Evolutionary conservation across 2,797 vertebrate species (phyloP).

Genomic region (Pseudomugil gertrudae): DNA sequence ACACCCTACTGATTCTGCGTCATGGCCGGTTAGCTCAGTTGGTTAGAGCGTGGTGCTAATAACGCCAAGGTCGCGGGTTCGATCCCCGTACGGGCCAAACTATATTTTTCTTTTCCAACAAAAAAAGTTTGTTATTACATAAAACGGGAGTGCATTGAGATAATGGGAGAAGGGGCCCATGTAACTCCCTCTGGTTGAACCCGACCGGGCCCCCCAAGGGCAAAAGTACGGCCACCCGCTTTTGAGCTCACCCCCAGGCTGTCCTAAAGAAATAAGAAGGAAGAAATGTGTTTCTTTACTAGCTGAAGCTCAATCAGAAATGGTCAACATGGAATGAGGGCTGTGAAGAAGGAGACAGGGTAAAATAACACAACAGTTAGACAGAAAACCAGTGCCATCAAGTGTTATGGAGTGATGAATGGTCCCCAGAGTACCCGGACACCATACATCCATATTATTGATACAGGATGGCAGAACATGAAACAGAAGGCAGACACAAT

Average conservation of each 20-base stretch:
- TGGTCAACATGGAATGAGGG: not conserved
- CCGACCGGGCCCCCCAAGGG: too few relatives aligned
- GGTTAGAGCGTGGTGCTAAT: conserved; percentile 84
- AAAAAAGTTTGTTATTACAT: too few relatives aligned
- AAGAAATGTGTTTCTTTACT: too few relatives aligned
- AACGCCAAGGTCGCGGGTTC: conserved; percentile 81
- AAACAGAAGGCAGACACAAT: not conserved
- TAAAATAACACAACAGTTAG: not conserved
- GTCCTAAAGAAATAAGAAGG: not conserved
- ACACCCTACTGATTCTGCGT: too few relatives aligned
- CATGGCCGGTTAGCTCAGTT: conserved; percentile 71
- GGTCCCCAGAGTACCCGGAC: too few relatives aligned
- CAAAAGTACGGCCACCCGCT: too few relatives aligned
- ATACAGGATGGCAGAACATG: not conserved
- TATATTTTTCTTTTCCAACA: accelerated
- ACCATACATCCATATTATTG: not conserved
- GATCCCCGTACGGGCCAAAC: conserved; percentile 77
- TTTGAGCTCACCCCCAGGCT: too few relatives aligned
- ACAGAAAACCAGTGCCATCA: not conserved
- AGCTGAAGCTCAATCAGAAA: not conserved
- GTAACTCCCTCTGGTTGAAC: too few relatives aligned
- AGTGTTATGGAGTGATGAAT: too few relatives aligned
- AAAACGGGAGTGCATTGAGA: too few relatives aligned
- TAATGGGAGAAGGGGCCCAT: too few relatives aligned
- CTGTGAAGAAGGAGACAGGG: not conserved